Conservation (phyloP, 2,797 vertebrate genomes). For the Mus minutoides region DNA sequence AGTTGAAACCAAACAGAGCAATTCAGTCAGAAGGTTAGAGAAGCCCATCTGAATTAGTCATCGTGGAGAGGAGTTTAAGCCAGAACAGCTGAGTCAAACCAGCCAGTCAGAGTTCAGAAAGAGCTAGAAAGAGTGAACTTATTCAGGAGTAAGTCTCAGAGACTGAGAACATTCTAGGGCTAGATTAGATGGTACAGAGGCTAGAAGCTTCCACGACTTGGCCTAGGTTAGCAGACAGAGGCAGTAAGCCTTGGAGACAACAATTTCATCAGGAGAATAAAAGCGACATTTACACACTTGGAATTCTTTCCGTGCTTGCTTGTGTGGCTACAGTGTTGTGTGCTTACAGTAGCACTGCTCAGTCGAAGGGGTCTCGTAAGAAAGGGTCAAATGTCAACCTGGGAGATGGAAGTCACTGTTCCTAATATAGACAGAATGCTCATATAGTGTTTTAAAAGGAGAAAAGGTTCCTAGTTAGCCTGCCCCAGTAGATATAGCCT, state of each 20-base stretch:
- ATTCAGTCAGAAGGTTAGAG: not conserved
- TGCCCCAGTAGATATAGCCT: not conserved
- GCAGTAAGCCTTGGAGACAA: not conserved
- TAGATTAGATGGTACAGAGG: not conserved
- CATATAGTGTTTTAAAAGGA: constrained; percentile 3
- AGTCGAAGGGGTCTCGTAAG: constrained; percentile 14
- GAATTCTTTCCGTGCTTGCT: not conserved
- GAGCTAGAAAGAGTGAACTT: not conserved
- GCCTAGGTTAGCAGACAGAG: not conserved
- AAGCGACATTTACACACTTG: not conserved
- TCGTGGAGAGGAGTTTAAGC: not conserved
- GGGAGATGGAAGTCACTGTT: not conserved
- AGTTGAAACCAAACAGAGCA: not conserved
- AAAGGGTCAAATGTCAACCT: constrained; percentile 29
- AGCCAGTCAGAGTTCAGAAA: not conserved
- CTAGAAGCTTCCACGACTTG: not conserved
- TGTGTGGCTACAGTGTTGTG: not conserved
- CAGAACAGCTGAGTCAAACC: not conserved
- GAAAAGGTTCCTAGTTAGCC: not conserved
- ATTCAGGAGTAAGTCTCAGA: not conserved
- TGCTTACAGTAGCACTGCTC: not conserved
- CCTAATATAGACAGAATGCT: not conserved
- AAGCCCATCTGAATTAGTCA: not conserved
- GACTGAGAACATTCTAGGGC: not conserved
- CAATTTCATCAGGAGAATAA: not conserved